Evolutionary conservation across 2,888 invertebrate species (phyloP).

Genomic region (Meteorus colon): DNA sequence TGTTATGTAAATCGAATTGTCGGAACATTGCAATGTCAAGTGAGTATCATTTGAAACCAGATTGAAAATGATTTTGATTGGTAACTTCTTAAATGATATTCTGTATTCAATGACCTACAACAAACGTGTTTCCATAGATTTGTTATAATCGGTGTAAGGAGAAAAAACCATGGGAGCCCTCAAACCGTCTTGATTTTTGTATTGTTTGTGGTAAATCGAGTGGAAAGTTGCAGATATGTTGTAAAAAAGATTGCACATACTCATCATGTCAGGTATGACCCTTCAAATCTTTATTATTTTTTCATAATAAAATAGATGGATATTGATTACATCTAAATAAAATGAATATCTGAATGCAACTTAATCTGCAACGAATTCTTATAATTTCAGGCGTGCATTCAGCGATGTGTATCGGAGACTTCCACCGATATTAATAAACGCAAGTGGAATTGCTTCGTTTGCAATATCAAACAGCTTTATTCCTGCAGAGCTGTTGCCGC

Average conservation of each 20-base stretch:
- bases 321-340: background rate
- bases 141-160: background rate
- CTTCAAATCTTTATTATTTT: no score
- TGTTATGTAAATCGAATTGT: constrained; percentile 14
- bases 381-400: constrained; percentile 20
- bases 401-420: background rate
- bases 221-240: background rate
- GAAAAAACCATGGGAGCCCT: background rate
- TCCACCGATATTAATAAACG: background rate
- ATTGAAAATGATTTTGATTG: no score
- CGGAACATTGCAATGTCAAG: constrained; percentile 21
- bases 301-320: background rate
- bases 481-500: constrained; percentile 19
- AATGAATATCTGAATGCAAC: background rate
- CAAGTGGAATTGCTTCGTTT: constrained; percentile 23
- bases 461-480: constrained; percentile 16
- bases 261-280: background rate
- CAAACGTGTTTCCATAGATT: background rate
- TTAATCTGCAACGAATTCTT: background rate
- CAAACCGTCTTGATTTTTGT: background rate
- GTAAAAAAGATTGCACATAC: background rate
- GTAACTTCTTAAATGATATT: background rate
- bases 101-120: background rate
- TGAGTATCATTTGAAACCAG: background rate
- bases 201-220: background rate